Base-by-base conservation (phyloP, 2,888 invertebrate genomes). In the Drosophila barbarae region DNA sequence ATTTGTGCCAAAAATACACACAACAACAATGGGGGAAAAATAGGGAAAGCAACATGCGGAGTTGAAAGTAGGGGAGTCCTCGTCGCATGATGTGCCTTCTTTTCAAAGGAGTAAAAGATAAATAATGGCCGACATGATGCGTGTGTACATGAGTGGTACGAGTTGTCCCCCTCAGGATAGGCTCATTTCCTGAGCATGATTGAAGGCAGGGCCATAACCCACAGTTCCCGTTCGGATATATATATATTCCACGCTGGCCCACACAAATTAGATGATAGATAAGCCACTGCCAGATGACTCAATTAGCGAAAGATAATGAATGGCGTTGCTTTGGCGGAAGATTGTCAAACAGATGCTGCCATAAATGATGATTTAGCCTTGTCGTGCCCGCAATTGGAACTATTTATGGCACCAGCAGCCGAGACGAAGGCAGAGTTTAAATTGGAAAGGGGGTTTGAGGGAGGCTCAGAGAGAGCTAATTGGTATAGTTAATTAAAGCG, bases 31-130 rank as follows among this genome's bases (percentile, higher is more conserved):
- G 58, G 50, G 50, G 21, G 15, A 8, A 51, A 49, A 49, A 56
- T 55, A 51, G 32, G 41, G 41, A 55, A 65, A 54, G 55, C 79
- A 50, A 32, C 67, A 68, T 54, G 68, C 59, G 28, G 53, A 67
- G 68, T 68, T 53, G 53, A 59, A 66, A 68, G 66, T 35, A 58
- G 46, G 26, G 41, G 39, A 41, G 50, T 23, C 28, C 49, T 49
- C 35, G 3, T 26, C 41, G 59, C 35, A 42, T 60, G 52, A 42
- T 56, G 52, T 51, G 38, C 32, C 56, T 80, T 69, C 63, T 71
- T 77, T 57, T 54, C 23, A 81, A 78, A 78, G 72, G 82, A 81
- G 78, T 82, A 67, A 72, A 78, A 82, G 72, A 80, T 82, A 82
- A 80, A 79, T 80, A 82, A 80, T 80, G 69, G 75, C 74, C 63